A percentile compares a stretch with the other conserved stretches of the same genome.
These are phyloP conservation scores for Tonatia bakeri DNA, from an alignment of 2,113 vertebrate genomes.

Conservation along the genomic window DNA sequence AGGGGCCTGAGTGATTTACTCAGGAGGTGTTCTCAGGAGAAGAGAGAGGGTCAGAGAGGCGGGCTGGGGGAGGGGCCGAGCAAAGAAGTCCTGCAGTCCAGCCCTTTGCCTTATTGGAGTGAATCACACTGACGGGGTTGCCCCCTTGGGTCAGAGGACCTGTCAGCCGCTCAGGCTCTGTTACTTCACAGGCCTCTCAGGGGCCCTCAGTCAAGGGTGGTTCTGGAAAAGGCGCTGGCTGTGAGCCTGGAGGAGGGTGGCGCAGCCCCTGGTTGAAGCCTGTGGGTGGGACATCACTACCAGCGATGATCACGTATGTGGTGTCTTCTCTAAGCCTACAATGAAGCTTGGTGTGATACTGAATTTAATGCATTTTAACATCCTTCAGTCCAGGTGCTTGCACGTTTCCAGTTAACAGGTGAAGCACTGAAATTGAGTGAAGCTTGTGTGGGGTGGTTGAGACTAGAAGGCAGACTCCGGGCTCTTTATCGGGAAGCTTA, in stretches of 20 bases:
- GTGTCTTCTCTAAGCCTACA: background rate
- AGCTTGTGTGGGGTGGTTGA: too few relatives aligned
- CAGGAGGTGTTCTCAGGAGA: background rate
- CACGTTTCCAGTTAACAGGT: background rate
- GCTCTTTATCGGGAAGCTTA: background rate
- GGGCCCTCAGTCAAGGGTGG: background rate
- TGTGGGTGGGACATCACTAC: background rate
- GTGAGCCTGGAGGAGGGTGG: rapidly evolving
- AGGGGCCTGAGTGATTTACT: background rate
- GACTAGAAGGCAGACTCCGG: background rate
- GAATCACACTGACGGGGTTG: too few relatives aligned
- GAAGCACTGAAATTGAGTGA: background rate
- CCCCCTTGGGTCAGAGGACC: background rate
- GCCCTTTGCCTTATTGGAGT: background rate
- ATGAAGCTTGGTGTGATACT: background rate
- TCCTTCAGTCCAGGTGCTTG: background rate
- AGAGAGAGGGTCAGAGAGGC: background rate
- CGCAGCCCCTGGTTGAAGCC: background rate
- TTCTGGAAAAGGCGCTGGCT: background rate
- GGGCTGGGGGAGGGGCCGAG: background rate
- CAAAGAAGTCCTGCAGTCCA: background rate
- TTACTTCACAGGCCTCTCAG: background rate
- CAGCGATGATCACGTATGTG: too few relatives aligned
- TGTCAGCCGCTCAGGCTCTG: background rate
- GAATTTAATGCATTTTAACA: background rate